These are phyloP conservation scores for Semotilus atromaculatus DNA, from an alignment of 2,797 vertebrate genomes.

Conservation along the genomic window DNA sequence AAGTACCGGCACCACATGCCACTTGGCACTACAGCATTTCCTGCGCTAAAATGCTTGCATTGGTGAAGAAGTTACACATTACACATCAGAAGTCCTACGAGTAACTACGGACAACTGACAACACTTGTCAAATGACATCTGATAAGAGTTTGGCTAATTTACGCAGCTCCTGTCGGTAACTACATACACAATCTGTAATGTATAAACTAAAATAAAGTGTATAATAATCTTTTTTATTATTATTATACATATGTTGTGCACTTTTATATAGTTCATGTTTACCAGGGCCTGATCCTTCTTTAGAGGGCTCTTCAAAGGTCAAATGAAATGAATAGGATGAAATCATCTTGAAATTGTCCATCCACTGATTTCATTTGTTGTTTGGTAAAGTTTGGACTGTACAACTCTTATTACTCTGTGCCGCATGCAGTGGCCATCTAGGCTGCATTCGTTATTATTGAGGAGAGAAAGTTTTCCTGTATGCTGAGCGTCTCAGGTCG, in stretches of 20 bases:
- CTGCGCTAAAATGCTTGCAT: background rate
- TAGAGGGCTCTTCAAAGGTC: background rate
- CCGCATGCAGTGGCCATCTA: background rate
- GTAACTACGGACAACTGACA: background rate
- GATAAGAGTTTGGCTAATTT: background rate
- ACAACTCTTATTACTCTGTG: background rate
- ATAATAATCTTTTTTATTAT: background rate
- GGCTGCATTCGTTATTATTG: background rate
- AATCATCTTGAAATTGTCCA: slow-evolving; percentile 8
- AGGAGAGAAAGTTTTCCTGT: slow-evolving; percentile 33
- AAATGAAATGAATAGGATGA: background rate
- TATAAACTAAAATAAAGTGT: background rate
- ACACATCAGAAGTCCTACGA: background rate
- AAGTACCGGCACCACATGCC: background rate
- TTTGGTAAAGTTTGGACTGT: background rate
- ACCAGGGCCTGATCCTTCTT: background rate
- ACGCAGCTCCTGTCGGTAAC: background rate
- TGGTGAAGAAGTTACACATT: background rate
- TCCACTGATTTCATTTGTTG: slow-evolving; percentile 11
- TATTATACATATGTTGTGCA: background rate
- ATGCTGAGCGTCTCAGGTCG: slow-evolving; percentile 35
- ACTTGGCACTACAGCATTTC: background rate
- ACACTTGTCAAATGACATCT: background rate
- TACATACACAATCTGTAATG: background rate
- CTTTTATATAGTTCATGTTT: background rate